phyloP scores from a whole-genome alignment of 2,113 vertebrate genomes.

The Eulemur macaco region DNA sequence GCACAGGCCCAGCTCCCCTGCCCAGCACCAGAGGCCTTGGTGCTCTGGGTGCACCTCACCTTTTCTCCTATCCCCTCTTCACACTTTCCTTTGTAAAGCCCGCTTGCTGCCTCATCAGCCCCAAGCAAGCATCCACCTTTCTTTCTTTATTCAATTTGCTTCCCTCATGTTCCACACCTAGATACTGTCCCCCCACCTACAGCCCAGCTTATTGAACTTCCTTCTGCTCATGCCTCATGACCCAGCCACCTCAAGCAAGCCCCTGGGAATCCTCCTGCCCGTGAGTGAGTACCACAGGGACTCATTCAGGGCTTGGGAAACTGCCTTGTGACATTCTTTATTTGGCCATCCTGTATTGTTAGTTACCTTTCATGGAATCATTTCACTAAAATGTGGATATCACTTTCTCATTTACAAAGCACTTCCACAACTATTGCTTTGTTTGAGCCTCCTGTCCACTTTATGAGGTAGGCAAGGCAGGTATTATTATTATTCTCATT shows the following conservation, averaged over 20 bases:
- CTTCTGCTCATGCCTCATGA: neutral
- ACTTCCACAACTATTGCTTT: neutral
- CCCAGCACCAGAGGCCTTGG: neutral
- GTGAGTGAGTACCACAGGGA: neutral
- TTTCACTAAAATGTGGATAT: neutral
- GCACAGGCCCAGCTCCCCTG: neutral
- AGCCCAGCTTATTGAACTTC: neutral
- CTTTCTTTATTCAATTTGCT: neutral
- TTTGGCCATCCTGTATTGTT: neutral
- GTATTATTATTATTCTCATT: neutral
- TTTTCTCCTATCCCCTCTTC: neutral
- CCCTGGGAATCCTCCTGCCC: neutral
- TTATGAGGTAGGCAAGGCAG: neutral
- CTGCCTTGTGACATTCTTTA: neutral
- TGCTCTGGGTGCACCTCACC: neutral
- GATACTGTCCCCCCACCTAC: neutral
- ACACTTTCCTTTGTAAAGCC: neutral
- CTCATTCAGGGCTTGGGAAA: neutral
- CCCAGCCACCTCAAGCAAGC: neutral
- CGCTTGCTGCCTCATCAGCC: neutral
- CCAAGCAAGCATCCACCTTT: neutral
- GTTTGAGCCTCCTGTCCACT: neutral
- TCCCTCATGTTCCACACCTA: neutral
- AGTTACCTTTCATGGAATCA: neutral
- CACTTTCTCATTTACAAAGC: neutral